These are phyloP conservation scores for Nasonovia ribisnigri DNA, from an alignment of 2,888 invertebrate genomes.

Conservation along the genomic window DNA sequence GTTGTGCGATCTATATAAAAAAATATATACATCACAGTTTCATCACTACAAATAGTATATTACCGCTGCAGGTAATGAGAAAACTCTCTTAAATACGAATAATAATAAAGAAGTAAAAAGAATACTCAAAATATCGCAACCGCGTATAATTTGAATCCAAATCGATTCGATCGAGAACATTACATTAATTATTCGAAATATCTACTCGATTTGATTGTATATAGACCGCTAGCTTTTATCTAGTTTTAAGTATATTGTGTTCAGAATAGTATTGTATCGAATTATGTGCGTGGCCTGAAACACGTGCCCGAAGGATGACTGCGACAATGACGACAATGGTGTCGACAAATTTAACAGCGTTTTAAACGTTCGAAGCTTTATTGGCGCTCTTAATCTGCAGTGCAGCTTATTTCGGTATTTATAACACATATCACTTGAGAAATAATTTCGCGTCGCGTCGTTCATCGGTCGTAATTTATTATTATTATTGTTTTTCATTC, in stretches of 20 bases:
- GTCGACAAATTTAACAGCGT: neutral
- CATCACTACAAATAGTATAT: neutral
- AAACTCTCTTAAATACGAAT: neutral
- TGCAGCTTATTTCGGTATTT: neutral
- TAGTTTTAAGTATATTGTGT: neutral
- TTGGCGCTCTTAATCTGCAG: neutral
- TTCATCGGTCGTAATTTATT: constrained; percentile 3
- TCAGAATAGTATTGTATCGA: neutral
- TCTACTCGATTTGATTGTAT: neutral
- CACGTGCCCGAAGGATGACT: neutral
- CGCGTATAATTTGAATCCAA: too few relatives aligned
- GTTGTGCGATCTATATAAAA: neutral
- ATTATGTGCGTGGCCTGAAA: neutral
- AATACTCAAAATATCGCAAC: too few relatives aligned
- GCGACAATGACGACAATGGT: neutral
- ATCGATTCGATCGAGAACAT: too few relatives aligned
- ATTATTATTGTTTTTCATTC: constrained; percentile 3
- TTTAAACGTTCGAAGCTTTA: neutral
- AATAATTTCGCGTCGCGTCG: constrained; percentile 18
- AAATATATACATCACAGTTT: neutral
- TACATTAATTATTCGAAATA: too few relatives aligned
- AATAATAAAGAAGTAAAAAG: too few relatives aligned
- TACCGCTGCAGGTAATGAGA: neutral
- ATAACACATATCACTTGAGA: neutral
- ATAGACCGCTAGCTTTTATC: neutral